Conservation (phyloP, 2,888 invertebrate genomes). For the Caenorhabditis angaria region DNA sequence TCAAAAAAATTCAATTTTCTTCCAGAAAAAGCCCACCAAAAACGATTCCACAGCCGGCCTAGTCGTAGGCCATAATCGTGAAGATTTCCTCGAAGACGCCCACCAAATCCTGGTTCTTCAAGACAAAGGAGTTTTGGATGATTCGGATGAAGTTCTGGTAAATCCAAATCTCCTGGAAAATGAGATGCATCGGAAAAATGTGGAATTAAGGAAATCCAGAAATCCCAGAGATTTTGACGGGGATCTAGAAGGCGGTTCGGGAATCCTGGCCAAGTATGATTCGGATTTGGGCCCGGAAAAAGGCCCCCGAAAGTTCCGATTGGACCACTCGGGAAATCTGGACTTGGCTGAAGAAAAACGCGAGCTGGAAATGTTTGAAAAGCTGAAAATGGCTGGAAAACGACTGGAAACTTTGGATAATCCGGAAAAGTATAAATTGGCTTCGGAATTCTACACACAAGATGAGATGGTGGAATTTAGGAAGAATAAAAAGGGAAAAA, state of each 20-base stretch:
- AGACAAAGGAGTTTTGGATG: slow-evolving; percentile 87
- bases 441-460: slow-evolving; percentile 85
- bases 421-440: slow-evolving; percentile 77
- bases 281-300: slow-evolving; percentile 83
- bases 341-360: slow-evolving; percentile 60
- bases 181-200: slow-evolving; percentile 77
- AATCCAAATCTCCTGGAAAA: slow-evolving; percentile 77
- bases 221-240: slow-evolving; percentile 79
- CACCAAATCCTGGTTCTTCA: slow-evolving; percentile 91
- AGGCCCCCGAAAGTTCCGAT: slow-evolving; percentile 47
- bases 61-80: slow-evolving; percentile 82
- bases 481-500: slow-evolving; percentile 68
- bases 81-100: slow-evolving; percentile 75
- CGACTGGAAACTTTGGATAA: slow-evolving; percentile 79
- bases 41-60: slow-evolving; percentile 77
- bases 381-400: slow-evolving; percentile 61
- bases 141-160: slow-evolving; percentile 85
- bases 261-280: slow-evolving; percentile 88
- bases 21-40: slow-evolving; percentile 26
- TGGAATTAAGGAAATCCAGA: slow-evolving; percentile 85
- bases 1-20: too few relatives aligned
- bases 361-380: slow-evolving; percentile 34
- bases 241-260: slow-evolving; percentile 74
- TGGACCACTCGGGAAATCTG: slow-evolving; percentile 62
- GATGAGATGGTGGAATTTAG: slow-evolving; percentile 79